Evolutionary conservation across 2,113 vertebrate species (phyloP), one percentile per base, ranked within the genome.

Genomic region (Semnopithecus entellus): DNA sequence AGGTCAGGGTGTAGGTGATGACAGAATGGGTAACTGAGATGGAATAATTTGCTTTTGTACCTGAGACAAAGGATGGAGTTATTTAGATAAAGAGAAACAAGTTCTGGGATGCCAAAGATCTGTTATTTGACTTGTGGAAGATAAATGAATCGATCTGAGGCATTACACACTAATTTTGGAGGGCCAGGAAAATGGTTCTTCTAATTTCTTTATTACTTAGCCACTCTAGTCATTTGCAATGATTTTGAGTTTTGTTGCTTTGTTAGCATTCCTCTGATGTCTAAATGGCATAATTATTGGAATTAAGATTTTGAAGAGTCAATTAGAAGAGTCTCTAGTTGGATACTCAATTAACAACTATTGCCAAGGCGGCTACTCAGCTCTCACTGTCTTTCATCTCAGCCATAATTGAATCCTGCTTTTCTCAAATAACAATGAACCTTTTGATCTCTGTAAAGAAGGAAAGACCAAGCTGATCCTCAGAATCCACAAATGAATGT

Each of bases 311-410:
- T 97, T 16, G 0, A 96, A 98, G 89, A 78, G 96, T 94, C 96
- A 97, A 93, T 98, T 93, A 97, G 93, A 98, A 97, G 72, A 48
- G 30, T 83, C 84, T 95, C 66, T 91, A 86, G 66, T 40, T 96
- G 78, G 89, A 90, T 92, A 61, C 89, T 83, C 97, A 64, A 43
- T 97, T 96, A 98, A 64, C 35, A 76, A 97, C 50, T 73, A 38
- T 88, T 80, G 83, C 70, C 96, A 96, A 96, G 88, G 84, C 55
- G 96, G 27, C 66, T 90, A 32, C 75, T 90, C 89, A 91, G 40
- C 93, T 40, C 70, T n/a, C 11, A 2, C 75, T 17, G 23, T 75
- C 95, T 98, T 97, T 97, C 76, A 96, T 97, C 89, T 97, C 87
- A 64, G 88, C 50, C 2, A 11, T 81, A 84, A 93, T 79, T 88